phyloP scores from a whole-genome alignment of 2,113 vertebrate genomes.

The Clarias gariepinus region DNA sequence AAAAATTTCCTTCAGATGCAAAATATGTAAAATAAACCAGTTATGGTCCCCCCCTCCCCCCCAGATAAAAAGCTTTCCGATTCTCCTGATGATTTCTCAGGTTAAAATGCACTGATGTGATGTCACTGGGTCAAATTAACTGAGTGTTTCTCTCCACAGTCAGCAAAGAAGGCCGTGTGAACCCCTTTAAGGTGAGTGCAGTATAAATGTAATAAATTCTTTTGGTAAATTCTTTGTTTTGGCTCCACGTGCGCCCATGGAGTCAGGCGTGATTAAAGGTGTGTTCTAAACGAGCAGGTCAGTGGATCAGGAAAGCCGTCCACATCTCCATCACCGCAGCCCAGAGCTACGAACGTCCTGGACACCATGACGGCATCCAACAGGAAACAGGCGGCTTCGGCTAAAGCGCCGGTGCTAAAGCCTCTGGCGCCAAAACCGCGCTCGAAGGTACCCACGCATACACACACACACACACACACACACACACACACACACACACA shows the following conservation, averaged over 20 bases:
- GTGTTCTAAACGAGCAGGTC: constrained; percentile 69
- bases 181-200: constrained; percentile 91
- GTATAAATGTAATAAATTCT: background rate
- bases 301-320: constrained; percentile 71
- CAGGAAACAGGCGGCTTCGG: constrained; percentile 69
- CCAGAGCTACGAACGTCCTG: constrained; percentile 77
- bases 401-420: constrained; percentile 80
- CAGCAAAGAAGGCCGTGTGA: constrained; percentile 79
- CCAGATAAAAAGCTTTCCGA: too few species aligned
- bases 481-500: background rate
- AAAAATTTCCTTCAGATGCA: too few species aligned
- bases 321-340: constrained; percentile 53
- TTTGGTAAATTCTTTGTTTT: too few species aligned
- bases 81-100: background rate
- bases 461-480: background rate
- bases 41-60: too few species aligned
- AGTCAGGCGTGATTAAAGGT: background rate
- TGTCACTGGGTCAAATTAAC: background rate
- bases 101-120: background rate
- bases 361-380: constrained; percentile 82
- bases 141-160: constrained; percentile 53
- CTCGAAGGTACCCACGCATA: constrained; percentile 73
- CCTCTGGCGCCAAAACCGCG: constrained; percentile 85
- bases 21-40: too few species aligned
- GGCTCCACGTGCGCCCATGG: too few species aligned